These are phyloP conservation scores for Lethrus apterus DNA, from an alignment of 1,140 invertebrate genomes.

Conservation along the genomic window DNA sequence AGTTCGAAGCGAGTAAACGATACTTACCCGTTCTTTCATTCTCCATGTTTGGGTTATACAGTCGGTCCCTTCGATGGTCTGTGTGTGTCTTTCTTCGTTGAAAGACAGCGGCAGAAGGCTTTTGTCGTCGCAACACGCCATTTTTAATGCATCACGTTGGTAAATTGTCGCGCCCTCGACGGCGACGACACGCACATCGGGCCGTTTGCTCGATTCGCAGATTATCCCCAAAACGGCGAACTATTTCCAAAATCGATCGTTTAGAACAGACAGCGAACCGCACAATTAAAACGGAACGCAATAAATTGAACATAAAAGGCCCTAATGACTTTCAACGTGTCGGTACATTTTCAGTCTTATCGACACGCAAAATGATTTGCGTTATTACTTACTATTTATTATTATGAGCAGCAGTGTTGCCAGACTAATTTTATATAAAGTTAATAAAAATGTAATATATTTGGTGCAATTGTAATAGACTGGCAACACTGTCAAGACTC, in stretches of 20 bases:
- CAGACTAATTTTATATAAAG: too few species aligned
- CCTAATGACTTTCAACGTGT: too few species aligned
- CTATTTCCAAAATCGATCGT: not conserved
- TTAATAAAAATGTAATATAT: too few species aligned
- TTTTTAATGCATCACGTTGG: not conserved
- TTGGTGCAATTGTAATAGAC: too few species aligned
- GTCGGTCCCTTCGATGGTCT: constrained; percentile 67
- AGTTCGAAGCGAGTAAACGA: not conserved
- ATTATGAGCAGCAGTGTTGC: too few species aligned
- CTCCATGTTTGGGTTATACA: constrained; percentile 75
- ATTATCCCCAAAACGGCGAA: not conserved
- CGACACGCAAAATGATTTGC: too few species aligned
- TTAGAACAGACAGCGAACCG: too few species aligned
- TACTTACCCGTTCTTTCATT: constrained; percentile 81
- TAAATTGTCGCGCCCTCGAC: not conserved
- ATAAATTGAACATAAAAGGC: too few species aligned
- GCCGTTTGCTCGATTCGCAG: not conserved
- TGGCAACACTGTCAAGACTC: too few species aligned
- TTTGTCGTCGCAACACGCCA: constrained; percentile 45
- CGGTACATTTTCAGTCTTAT: too few species aligned
- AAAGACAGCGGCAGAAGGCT: constrained; percentile 61
- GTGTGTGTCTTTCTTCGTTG: constrained; percentile 62
- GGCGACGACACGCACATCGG: not conserved
- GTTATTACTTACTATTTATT: too few species aligned
- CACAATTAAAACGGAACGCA: too few species aligned